Evolutionary conservation across 2,888 invertebrate genomes (phyloP).

Genomic region (Mantis religiosa): DNA sequence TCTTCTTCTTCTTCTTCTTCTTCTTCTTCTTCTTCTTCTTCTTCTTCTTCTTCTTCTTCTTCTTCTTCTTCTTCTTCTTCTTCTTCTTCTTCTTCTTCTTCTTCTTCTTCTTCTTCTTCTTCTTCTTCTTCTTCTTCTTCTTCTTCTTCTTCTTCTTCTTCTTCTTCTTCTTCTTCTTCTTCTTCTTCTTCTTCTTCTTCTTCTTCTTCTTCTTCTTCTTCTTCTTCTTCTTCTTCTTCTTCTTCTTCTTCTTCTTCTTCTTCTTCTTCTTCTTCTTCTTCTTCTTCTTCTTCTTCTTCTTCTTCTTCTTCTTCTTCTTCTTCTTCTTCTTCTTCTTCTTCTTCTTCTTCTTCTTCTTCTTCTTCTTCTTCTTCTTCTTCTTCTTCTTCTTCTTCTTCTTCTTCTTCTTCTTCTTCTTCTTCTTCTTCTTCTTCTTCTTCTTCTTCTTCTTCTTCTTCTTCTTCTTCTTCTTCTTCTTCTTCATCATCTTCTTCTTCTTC

Average conservation of each 20-base stretch:
- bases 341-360: neutral
- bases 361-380: neutral
- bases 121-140: neutral
- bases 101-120: neutral
- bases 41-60: neutral
- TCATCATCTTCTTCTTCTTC: neutral
- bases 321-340: neutral
- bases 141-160: neutral
- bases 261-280: neutral
- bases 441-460: neutral
- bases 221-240: neutral
- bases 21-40: neutral
- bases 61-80: neutral
- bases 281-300: neutral
- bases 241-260: neutral
- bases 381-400: neutral
- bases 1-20: neutral
- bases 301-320: neutral
- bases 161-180: neutral
- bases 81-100: neutral
- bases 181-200: neutral
- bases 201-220: neutral
- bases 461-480: neutral
- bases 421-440: neutral
- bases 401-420: neutral